Evolutionary conservation across 2,888 invertebrate genomes (phyloP), one percentile per base, ranked within the genome.

Genomic region (Drosophila kokeensis): DNA sequence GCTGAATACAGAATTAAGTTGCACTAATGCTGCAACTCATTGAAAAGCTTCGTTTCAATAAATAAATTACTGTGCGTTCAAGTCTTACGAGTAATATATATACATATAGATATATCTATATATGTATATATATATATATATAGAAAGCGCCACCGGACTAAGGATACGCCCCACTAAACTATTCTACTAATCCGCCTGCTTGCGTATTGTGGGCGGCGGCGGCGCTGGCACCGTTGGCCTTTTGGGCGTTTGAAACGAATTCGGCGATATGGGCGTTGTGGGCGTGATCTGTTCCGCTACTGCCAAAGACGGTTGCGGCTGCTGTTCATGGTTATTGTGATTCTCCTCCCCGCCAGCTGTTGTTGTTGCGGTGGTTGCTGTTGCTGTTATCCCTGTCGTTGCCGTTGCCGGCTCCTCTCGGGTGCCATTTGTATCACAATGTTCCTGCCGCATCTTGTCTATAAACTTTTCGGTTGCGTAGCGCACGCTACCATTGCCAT

Each of bases 171-270:
- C 54, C 52, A 57, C 21, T 55, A 65, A 68, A 66, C 50, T 87
- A 42, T 42, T 42, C 30, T 21, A 58, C 49, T 69, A 92, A 62
- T 92, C 92, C 36, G 76, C 61, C 63, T 77, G 85, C 69, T 92
- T 92, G 67, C 92, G 91, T 66, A 82, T 77, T 69, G 84, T 85
- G 24, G 92, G 92, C 29, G 92, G 92, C 24, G 92, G 92, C 34
- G 92, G 92, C 75, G 92, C 92, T 73, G 92, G 92, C 76, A 92
- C 92, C 58, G 92, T 92, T 61, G 92, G 92, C 76, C 92, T 82
- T 74, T 92, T 92, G 40, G 92, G 91, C 75, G 90, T 91, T 53
- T 91, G 81, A 76, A 90, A 84, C 76, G 90, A 90, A 70, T 83
- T 90, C 34, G 92, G 92, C 48, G 92, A 92, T 61, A 91, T 82